Evolutionary conservation across 2,797 vertebrate genomes (phyloP).

Genomic region (Erethizon dorsatum): DNA sequence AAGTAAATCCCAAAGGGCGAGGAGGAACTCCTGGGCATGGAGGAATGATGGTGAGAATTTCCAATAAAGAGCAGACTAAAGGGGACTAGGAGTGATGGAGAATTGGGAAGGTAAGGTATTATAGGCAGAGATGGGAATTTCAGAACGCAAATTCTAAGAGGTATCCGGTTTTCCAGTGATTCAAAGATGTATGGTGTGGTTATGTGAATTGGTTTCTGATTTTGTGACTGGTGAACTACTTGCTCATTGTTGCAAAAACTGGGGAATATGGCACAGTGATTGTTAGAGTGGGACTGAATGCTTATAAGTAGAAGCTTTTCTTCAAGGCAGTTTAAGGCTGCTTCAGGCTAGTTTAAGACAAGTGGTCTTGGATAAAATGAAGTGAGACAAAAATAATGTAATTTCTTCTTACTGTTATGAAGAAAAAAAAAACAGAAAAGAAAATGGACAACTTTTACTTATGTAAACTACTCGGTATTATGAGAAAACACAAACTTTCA

Average conservation of each 20-base stretch:
- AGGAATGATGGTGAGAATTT: not conserved
- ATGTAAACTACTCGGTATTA: not conserved
- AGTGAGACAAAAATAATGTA: not conserved
- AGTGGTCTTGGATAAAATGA: not conserved
- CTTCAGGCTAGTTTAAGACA: not conserved
- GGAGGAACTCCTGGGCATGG: not conserved
- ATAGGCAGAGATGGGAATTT: not conserved
- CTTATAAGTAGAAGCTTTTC: not conserved
- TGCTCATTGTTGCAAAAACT: not conserved
- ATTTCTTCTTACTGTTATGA: not conserved
- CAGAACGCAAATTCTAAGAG: constrained; percentile 47
- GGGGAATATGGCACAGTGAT: not conserved
- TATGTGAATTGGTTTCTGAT: not conserved
- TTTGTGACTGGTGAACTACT: not conserved
- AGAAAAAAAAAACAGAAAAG: not conserved
- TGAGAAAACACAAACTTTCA: not conserved
- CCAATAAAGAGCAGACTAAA: not conserved
- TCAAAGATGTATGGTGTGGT: not conserved
- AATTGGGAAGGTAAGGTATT: not conserved
- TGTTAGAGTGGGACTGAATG: not conserved
- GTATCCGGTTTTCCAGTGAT: not conserved
- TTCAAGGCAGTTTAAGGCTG: not conserved
- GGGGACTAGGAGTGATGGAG: not conserved
- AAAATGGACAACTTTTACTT: not conserved
- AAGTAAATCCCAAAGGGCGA: not conserved